Evolutionary conservation across 2,797 vertebrate genomes (phyloP).

Genomic region (Neosalanx taihuensis): DNA sequence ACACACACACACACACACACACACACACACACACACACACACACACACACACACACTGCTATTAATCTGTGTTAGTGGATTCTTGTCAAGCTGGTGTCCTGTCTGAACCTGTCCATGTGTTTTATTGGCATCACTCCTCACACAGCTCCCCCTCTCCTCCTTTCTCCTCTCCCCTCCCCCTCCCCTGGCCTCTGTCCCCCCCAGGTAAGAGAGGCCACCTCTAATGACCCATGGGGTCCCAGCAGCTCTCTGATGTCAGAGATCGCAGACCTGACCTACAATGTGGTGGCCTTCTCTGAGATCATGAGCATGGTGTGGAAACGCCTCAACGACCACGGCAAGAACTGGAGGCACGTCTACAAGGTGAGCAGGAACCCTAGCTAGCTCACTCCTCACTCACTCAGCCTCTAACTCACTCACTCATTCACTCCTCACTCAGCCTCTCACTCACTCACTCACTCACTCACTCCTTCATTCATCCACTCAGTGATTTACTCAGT

Average conservation of each 20-base stretch:
- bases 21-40: no score
- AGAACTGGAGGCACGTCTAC: slow-evolving; percentile 95
- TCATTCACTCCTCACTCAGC: no score
- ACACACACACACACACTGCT: no score
- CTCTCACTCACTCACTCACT: no score
- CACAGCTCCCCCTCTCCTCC: background rate
- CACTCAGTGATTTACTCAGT: no score
- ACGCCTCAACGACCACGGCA: slow-evolving; percentile 91
- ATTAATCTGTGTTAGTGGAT: no score
- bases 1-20: no score
- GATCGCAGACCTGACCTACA: slow-evolving; percentile 93
- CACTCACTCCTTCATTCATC: no score
- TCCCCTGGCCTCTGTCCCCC: slow-evolving; percentile 13
- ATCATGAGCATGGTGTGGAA: slow-evolving; percentile 99
- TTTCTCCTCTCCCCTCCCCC: background rate
- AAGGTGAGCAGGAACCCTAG: slow-evolving; percentile 71
- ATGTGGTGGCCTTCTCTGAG: slow-evolving; percentile 93
- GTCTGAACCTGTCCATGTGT: background rate
- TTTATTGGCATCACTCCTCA: background rate
- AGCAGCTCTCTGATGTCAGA: slow-evolving; percentile 95
- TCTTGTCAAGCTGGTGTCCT: no score
- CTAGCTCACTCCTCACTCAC: no score
- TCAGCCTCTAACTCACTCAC: no score
- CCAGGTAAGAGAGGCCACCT: slow-evolving; percentile 87
- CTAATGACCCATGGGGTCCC: slow-evolving; percentile 93